phyloP scores from a whole-genome alignment of 2,113 vertebrate genomes.

The Gallinago media region DNA sequence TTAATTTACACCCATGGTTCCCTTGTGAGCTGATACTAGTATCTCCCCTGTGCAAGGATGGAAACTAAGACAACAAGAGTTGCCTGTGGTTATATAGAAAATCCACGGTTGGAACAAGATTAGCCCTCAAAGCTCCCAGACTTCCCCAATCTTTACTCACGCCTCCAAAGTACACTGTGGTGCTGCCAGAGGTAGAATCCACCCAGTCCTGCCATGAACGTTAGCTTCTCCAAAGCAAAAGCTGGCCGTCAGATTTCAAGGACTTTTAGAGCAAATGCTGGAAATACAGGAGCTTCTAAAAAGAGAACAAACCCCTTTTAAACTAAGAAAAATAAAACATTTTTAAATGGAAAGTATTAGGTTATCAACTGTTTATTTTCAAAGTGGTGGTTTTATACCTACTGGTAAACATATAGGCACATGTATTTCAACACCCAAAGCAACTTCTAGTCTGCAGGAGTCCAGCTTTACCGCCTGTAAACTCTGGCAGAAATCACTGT shows the following conservation, averaged over 20 bases:
- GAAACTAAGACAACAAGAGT: neutral
- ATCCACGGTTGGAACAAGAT: neutral
- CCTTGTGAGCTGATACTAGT: neutral
- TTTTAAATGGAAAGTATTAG: neutral
- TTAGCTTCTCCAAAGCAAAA: neutral
- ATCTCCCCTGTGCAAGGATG: neutral
- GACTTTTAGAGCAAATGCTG: neutral
- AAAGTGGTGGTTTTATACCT: neutral
- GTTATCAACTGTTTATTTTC: neutral
- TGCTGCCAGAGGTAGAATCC: neutral
- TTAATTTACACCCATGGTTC: neutral
- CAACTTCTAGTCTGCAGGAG: neutral
- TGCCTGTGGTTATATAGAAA: neutral
- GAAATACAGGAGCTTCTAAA: neutral
- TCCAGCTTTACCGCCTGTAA: neutral
- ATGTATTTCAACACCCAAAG: neutral
- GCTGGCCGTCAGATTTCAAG: neutral
- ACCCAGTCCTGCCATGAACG: neutral
- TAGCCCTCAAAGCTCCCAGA: neutral
- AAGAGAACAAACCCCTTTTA: neutral
- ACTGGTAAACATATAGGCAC: neutral
- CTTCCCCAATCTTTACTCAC: neutral
- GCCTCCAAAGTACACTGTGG: neutral
- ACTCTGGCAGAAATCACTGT: neutral
- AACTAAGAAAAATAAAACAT: neutral